Evolutionary conservation across 2,888 invertebrate species (phyloP), one percentile per base, ranked within the genome.

Genomic region (Dione juno): DNA sequence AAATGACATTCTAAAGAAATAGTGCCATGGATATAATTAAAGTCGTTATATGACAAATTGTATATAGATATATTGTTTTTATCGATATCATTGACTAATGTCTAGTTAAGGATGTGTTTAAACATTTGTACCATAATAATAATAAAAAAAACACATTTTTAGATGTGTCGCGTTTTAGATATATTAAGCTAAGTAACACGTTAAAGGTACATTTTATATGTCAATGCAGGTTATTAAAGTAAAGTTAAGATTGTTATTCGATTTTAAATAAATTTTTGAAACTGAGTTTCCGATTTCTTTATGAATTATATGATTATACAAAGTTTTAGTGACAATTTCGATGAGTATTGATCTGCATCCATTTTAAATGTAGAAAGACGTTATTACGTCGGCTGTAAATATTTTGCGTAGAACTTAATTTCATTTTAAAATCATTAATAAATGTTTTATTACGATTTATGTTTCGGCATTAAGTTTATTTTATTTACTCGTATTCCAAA

Each of bases 401-500:
- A 92, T 82, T 84, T 85, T 81, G 91, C 92, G 82, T 90, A 92
- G 86, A 80, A 75, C 19, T 78, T 88, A 88, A 85, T 84, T 82
- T 80, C 78, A 83, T 87, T 82, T 81, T 87, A 86, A 85, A 87
- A 90, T 90, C 89, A 88, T 83, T 81, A 82, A 81, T 61, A 85
- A 82, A 84, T 81, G 82, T 87, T 88, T 90, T 89, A 87, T 90
- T 89, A 88, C 83, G 86, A 88, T 90, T 87, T 85, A 85, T 87
- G 91, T 90, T 90, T 91, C 92, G 70, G 88, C 89, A 88, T 89
- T 88, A 88, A 90, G 88, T 90, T 92, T 90, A 92, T 93, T 92
- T 93, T 91, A 92, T 91, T 89, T 90, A 92, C 91, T 92, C 92
- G 92, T 92, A 92, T 92, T 93, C 90, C 90, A 87, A 86, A 92